Base-by-base conservation (phyloP, 37 sponge, comb jelly and placozoan genomes). In the Theonella swinhoei region DNA sequence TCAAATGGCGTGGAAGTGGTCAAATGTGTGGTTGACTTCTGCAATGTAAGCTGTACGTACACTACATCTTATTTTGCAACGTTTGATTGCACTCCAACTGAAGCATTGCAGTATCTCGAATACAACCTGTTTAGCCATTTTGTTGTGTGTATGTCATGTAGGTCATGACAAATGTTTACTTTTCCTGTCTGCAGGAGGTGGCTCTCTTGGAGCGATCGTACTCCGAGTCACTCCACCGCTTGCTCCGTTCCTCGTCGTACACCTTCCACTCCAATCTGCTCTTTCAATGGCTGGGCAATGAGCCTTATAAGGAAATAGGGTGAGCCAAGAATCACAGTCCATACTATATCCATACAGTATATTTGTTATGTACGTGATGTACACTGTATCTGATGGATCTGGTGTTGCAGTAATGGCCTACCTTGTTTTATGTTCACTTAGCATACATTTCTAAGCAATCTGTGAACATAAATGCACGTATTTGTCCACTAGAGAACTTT, bases 181-280 rank as follows among this genome's bases (percentile, higher is more conserved):
- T n/a, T n/a, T n/a, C n/a, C n/a, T n/a, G n/a, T n/a, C n/a, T n/a
- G n/a, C 73, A 94, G 95, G 84, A 74, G 28, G 68, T 95, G 39
- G 92, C 91, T 28, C 90, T 82, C 5, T 33, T 88, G 31, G 95
- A 95, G 80, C 77, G 78, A 60, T 54, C 68, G 5, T 95, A 91
- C 47, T 85, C 92, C 35, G 34, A 67, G 24, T 70, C 85, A 23
- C 23, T 95, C 34, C 62, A 61, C 29, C 85, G 86, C 35, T 80
- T 95, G 22, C 74, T 95, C 19, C 64, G 75, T 19, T 91, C 89
- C 62, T 9, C 84, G 22, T 39, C 79, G 36, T 95, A 91, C 73
- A 95, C 87, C 14, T 90, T 96, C 40, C 90, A 88, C 37, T 91
- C 91, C 42, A 90, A 90, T 38, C 30, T 94, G 33, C 61, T 96